Evolutionary conservation across 2,113 vertebrate species (phyloP).

Genomic region (Alligator mississippiensis): DNA sequence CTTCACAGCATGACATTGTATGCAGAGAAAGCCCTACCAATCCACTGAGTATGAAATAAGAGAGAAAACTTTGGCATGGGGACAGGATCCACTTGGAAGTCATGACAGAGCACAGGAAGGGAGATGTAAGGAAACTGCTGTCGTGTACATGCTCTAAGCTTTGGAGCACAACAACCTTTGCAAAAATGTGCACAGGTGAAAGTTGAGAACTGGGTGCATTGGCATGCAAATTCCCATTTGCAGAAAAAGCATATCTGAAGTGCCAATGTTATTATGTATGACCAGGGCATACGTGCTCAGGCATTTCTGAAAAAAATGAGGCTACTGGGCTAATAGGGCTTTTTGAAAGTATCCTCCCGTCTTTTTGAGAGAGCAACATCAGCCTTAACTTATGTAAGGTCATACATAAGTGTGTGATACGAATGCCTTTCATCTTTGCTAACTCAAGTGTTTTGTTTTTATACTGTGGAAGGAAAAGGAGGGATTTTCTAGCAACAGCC

Average conservation of each 20-base stretch:
- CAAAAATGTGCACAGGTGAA: neutral
- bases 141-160: neutral
- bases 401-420: neutral
- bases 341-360: neutral
- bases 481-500: neutral
- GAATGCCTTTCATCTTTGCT: neutral
- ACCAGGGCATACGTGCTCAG: conserved; percentile 23
- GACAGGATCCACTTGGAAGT: neutral
- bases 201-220: neutral
- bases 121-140: neutral
- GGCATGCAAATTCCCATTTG: neutral
- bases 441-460: conserved; percentile 28
- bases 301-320: neutral
- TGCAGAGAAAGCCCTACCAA: neutral
- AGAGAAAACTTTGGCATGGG: neutral
- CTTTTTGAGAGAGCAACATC: neutral
- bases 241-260: neutral
- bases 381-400: conserved; percentile 24
- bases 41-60: neutral
- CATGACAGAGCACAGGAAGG: neutral
- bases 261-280: neutral
- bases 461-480: neutral
- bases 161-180: neutral
- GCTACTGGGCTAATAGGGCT: conserved; percentile 45
- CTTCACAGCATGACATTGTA: neutral